phyloP scores from a whole-genome alignment of 2,888 invertebrate genomes.

The Hylaea fasciaria region DNA sequence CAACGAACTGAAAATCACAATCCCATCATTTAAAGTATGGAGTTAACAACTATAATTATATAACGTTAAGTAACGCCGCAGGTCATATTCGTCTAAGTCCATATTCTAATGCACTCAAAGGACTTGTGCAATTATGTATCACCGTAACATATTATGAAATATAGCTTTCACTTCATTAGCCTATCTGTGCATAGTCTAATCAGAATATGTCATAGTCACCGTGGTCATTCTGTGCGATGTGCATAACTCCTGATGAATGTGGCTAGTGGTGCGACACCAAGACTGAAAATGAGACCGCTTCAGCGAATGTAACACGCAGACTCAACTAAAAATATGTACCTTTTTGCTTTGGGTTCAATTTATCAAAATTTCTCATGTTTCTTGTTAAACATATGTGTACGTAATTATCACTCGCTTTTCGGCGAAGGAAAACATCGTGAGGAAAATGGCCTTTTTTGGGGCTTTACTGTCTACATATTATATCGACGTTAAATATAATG shows the following conservation, averaged over 20 bases:
- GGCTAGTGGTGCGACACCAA: slow-evolving; percentile 29
- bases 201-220: slow-evolving; percentile 53
- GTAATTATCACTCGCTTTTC: too few relatives aligned
- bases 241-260: slow-evolving; percentile 34
- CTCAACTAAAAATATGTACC: too few relatives aligned
- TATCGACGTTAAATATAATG: too few relatives aligned
- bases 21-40: too few relatives aligned
- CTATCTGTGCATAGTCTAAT: slow-evolving; percentile 45
- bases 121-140: slow-evolving; percentile 42
- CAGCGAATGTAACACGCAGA: background rate
- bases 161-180: slow-evolving; percentile 49
- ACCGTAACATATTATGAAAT: slow-evolving; percentile 43
- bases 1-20: too few relatives aligned
- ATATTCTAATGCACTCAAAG: slow-evolving; percentile 42
- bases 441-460: too few relatives aligned
- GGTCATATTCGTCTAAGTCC: slow-evolving; percentile 39
- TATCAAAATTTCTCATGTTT: too few relatives aligned
- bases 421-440: too few relatives aligned
- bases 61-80: slow-evolving; percentile 18
- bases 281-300: slow-evolving; percentile 21
- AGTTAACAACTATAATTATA: background rate
- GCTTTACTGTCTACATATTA: too few relatives aligned
- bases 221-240: slow-evolving; percentile 31
- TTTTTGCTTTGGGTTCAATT: too few relatives aligned
- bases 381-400: too few relatives aligned